Evolutionary conservation across 1,140 invertebrate species (phyloP).

Genomic region (Phymorhynchus buccinoides): DNA sequence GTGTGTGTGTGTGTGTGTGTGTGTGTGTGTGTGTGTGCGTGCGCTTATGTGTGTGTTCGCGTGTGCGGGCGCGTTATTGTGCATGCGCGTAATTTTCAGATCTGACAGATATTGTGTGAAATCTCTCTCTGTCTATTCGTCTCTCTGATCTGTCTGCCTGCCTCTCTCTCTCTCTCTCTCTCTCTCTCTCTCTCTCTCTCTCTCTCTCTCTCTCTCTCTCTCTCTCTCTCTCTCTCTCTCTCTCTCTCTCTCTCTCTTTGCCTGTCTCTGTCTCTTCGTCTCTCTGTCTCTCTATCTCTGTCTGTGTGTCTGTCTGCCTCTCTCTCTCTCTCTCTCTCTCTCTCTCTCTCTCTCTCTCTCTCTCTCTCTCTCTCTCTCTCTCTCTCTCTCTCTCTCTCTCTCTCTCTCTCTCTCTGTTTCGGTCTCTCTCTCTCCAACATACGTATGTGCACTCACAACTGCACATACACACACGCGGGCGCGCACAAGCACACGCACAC

Average conservation of each 20-base stretch:
- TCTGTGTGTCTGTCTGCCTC: too few species aligned
- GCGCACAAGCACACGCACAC: too few species aligned
- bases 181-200: too few species aligned
- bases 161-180: too few species aligned
- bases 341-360: background rate
- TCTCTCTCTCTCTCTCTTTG: background rate
- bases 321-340: background rate
- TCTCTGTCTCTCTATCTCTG: too few species aligned
- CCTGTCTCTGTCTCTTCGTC: too few species aligned
- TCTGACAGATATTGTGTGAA: too few species aligned
- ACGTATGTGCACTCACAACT: too few species aligned
- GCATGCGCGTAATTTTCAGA: background rate
- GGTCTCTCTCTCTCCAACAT: background rate
- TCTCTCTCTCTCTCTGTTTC: background rate
- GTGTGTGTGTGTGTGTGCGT: background rate
- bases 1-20: slow-evolving; percentile 1
- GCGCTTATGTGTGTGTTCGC: background rate
- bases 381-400: background rate
- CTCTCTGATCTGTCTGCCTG: background rate
- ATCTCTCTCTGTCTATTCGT: too few species aligned
- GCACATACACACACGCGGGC: too few species aligned
- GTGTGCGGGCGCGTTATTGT: background rate
- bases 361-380: background rate
- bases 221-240: slow-evolving; percentile 12
- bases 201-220: background rate